These are phyloP conservation scores for Dysidea cf. avara DNA, from an alignment of 37 sponge, comb jelly and placozoan genomes.

Conservation along the genomic window DNA sequence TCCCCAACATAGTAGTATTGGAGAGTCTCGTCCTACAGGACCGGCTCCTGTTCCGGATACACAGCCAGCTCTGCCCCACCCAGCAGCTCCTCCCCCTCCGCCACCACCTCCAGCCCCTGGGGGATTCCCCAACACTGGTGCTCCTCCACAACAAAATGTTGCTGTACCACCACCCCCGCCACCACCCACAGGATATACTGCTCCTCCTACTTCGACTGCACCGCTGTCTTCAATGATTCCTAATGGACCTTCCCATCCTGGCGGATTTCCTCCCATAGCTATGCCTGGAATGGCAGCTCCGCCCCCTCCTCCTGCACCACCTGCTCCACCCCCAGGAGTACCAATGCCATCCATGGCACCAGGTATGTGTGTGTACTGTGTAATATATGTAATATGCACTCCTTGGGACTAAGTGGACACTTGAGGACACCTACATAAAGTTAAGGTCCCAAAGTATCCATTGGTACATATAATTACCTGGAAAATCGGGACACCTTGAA, in stretches of 20 bases:
- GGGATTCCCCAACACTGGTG: neutral
- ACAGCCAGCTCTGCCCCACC: neutral
- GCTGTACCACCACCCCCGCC: conserved; percentile 48
- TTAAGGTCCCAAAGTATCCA: too few relatives aligned
- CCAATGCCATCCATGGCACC: neutral
- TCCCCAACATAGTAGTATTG: neutral
- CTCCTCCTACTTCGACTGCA: neutral
- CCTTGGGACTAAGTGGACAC: too few relatives aligned
- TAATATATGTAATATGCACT: too few relatives aligned
- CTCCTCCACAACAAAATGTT: conserved; percentile 5
- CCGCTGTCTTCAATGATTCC: neutral
- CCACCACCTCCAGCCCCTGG: conserved; percentile 7
- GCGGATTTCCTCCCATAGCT: conserved; percentile 14
- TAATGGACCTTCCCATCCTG: neutral
- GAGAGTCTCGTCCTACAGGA: neutral
- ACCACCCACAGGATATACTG: neutral
- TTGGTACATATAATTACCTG: too few relatives aligned
- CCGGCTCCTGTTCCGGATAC: neutral
- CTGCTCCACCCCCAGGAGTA: conserved; percentile 10
- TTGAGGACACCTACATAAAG: too few relatives aligned
- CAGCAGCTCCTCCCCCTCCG: conserved; percentile 41
- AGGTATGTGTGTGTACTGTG: neutral
- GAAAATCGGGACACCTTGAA: too few relatives aligned
- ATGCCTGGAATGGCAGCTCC: conserved; percentile 10
- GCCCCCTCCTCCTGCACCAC: conserved; percentile 28